Evolutionary conservation across 23 tunicate genomes (phyloP), one percentile per base, ranked within the genome.

Genomic region (Oikopleura vanhoeffeni): DNA sequence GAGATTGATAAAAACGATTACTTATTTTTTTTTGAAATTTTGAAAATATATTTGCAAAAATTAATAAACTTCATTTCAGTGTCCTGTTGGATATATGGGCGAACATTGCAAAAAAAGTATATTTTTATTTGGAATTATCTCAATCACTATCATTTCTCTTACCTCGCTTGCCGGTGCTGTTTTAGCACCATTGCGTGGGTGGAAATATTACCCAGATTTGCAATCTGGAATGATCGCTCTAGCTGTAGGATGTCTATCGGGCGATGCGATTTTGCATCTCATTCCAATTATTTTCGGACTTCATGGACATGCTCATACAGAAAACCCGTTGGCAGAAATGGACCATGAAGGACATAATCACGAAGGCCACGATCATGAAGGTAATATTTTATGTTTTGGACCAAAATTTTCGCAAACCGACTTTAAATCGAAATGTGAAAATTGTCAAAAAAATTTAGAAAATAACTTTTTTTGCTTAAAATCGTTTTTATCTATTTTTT

Each of bases 51-150:
- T n/a, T n/a, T n/a, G n/a, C n/a, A n/a, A n/a, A n/a, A n/a, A n/a
- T n/a, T n/a, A n/a, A n/a, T n/a, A n/a, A n/a, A n/a, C n/a, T n/a
- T n/a, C n/a, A 49, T 71, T 71, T 71, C 38, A 71, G 79, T 71
- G 79, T 71, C 79, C 79, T 24, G 27, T 71, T 30, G 79, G 79
- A 18, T 71, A 71, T 71, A 71, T 71, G 79, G 79, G 79, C 38
- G 79, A 71, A 30, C 79, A 71, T 30, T 71, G 79, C 79, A 71
- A 71, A 38, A 71, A 71, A 32, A 71, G 79, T 30, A 71, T 71
- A 18, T 71, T 71, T 30, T 24, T 71, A 33, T 13, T 71, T 30
- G 79, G 79, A 13, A 13, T 30, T 13, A 13, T 71, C 3, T 18
- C 79, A 4, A 71, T 71, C 32, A 18, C 79, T 2, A 71, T 71